A percentile compares a stretch with the other conserved stretches of the same genome.
These are phyloP conservation scores for Alviniconcha strummeri DNA, from an alignment of 2,888 invertebrate species.

Conservation along the genomic window DNA sequence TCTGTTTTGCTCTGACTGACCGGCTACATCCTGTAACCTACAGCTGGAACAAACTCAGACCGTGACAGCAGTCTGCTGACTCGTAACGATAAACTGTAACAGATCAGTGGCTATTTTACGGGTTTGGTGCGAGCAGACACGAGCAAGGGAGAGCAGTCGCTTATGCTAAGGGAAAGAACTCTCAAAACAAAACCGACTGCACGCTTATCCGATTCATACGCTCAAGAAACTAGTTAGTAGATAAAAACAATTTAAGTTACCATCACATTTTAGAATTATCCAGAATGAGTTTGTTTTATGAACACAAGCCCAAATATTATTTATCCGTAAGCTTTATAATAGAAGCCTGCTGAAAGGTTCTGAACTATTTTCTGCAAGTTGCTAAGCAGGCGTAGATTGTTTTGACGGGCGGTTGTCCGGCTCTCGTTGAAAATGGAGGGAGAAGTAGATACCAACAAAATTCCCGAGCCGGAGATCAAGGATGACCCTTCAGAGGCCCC, in stretches of 20 bases:
- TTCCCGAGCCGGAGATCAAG: conserved; percentile 16
- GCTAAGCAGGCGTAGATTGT: conserved; percentile 53
- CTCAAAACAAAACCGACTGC: neutral
- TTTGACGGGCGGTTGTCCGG: conserved; percentile 46
- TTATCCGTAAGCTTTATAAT: too few species aligned
- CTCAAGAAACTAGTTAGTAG: neutral
- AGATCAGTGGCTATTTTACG: too few species aligned
- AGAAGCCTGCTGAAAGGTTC: too few species aligned
- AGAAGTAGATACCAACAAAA: conserved; percentile 37
- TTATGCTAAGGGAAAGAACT: conserved; percentile 13
- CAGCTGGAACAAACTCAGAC: too few species aligned
- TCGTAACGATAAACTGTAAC: too few species aligned
- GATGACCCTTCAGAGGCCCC: conserved; percentile 13
- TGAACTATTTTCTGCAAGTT: conserved; percentile 49
- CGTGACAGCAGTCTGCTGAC: too few species aligned
- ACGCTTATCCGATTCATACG: neutral
- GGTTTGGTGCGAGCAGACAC: too few species aligned
- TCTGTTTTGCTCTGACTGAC: too few species aligned
- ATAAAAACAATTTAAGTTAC: neutral
- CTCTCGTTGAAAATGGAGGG: conserved; percentile 39
- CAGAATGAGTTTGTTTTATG: too few species aligned
- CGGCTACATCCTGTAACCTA: too few species aligned
- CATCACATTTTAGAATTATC: too few species aligned
- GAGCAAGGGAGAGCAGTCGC: neutral
- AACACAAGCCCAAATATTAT: too few species aligned